Conservation (phyloP, 2,888 invertebrate species). For the Phengaris arion region DNA sequence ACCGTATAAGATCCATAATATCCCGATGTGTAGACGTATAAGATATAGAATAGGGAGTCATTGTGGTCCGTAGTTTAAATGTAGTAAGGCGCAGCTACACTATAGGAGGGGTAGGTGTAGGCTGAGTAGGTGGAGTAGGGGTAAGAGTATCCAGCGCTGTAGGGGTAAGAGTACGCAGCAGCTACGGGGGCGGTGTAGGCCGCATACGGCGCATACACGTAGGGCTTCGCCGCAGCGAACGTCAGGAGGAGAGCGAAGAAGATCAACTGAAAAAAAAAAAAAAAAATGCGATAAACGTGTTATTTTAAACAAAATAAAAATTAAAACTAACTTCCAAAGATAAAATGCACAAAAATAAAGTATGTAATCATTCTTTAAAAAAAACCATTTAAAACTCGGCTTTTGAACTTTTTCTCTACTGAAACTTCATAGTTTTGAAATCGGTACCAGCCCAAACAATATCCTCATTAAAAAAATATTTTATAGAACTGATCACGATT, state of each 20-base stretch:
- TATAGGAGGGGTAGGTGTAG: constrained; percentile 49
- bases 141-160: constrained; percentile 47
- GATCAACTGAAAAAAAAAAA: constrained; percentile 61
- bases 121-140: constrained; percentile 47
- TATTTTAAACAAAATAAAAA: too few species aligned
- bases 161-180: constrained; percentile 49
- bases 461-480: too few species aligned
- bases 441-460: too few species aligned
- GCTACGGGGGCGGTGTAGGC: constrained; percentile 50
- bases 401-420: too few species aligned
- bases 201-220: constrained; percentile 51
- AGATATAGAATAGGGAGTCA: not conserved
- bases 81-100: constrained; percentile 50
- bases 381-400: too few species aligned
- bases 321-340: too few species aligned
- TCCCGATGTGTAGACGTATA: too few species aligned
- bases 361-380: too few species aligned
- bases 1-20: not conserved
- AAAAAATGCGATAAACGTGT: too few species aligned
- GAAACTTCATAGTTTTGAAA: too few species aligned
- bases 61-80: constrained; percentile 34
- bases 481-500: too few species aligned
- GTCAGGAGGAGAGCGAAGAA: constrained; percentile 76
- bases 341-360: too few species aligned
- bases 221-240: constrained; percentile 53